Evolutionary conservation across 2,113 vertebrate species (phyloP), one percentile per base, ranked within the genome.

Genomic region (Neoarius graeffei): DNA sequence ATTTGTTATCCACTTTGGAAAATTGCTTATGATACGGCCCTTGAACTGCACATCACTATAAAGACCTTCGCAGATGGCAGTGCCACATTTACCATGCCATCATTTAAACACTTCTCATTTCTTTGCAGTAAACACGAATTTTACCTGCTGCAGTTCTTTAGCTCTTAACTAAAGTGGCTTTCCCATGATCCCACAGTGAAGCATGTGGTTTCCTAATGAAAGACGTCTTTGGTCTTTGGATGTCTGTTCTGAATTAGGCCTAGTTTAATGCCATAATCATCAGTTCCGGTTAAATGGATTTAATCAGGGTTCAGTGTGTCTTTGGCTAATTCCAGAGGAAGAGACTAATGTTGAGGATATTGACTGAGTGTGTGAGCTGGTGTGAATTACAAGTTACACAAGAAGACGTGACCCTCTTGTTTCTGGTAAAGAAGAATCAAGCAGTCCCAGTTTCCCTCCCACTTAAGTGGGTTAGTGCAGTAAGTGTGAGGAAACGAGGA

Each of bases 81-180:
- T 95, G 94, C 94, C 94, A 95, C 93, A 92, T 96, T 95, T 96
- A 95, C 95, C 94, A 94, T 95, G 95, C 95, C 95, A 96, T 97
- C 95, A 96, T 96, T 97, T 97, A 97, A 96, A 96, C 96, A 96
- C 25, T 96, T 85, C 97, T 96, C 96, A 96, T 96, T 96, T 96
- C 96, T 95, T 85, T 83, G 95, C 94, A 95, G 93, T 95, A 95
- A 95, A 95, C 95, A 95, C 92, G 93, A 93, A 95, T 95, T 94
- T 95, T 62, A 62, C 95, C 95, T 95, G 94, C 93, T 92, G 92
- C 92, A 91, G 92, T 91, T 91, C 93, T 94, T 95, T 93, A 82
- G 80, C 80, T 82, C 80, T 82, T 82, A 25, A 62, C 57, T 62
- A 62, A 62, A 62, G 20, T 62, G 30, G 13, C 76, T 80, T 56